Base-by-base conservation (phyloP, 1,140 invertebrate genomes). In the Atta cephalotes region DNA sequence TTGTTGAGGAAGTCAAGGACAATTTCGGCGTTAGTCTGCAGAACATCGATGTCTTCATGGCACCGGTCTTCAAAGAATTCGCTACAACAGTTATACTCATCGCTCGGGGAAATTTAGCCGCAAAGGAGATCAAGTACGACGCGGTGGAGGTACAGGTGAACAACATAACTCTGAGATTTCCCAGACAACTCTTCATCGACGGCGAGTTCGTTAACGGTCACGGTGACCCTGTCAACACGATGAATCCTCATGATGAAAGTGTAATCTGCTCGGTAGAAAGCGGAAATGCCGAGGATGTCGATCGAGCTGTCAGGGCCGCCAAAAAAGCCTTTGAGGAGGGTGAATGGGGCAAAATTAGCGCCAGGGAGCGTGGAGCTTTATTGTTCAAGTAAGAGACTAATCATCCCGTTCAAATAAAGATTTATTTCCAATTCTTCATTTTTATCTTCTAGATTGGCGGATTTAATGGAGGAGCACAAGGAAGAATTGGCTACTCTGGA, bases 401-500 rank as follows among this genome's bases (percentile, higher is more conserved):
- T 74, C 14, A 31, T 81, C 45, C 4, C 65, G 5, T 4, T 70
- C 3, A 21, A n/a, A 18, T 5, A 10, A 39, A 25, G 12, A 60
- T 58, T 76, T 0, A n/a, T 39, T 68, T 39, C 7, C 71, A 74
- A 21, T 74, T 53, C 28, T 70, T 7, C 28, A 70, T 7, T 21
- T 21, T n/a, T 6, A 5, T n/a, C 10, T 92, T 91, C 88, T 90
- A 98, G 97, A 93, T 95, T 99, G 84, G 98, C 98, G 5, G 98
- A 99, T 92, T 94, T 99, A 49, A 99, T 99, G 98, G 98, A 99
- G 87, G 93, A 98, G 89, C 97, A 99, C 93, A 98, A 98, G 94
- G 98, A 99, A 94, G 98, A 99, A 92, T 95, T 99, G 88, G 98
- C 98, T 0, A 99, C 98, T 0, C 97, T 99, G 9, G 98, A 99